Evolutionary conservation across 2,888 invertebrate species (phyloP).

Genomic region (Ophion slaviceki): DNA sequence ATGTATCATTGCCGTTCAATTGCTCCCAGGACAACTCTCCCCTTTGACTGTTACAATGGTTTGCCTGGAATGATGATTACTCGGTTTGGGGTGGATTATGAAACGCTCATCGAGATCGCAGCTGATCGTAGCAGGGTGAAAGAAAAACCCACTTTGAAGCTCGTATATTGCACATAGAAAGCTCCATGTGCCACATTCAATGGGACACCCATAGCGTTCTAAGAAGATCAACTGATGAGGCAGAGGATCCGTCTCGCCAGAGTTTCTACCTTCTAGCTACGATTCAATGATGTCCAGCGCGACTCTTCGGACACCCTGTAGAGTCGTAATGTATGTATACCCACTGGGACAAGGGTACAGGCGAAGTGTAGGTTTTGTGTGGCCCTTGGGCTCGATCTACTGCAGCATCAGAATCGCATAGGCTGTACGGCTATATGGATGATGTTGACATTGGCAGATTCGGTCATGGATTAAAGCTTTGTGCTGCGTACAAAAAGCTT

Average conservation of each 20-base stretch:
- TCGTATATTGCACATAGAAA: not conserved
- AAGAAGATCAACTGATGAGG: not conserved
- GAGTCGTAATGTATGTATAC: conserved; percentile 17
- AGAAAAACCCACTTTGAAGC: conserved; percentile 18
- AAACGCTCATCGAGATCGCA: conserved; percentile 74
- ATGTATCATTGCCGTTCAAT: conserved; percentile 69
- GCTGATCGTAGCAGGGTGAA: conserved; percentile 23
- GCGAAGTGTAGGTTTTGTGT: conserved; percentile 13
- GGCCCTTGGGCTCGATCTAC: conserved; percentile 25
- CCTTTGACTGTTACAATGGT: conserved; percentile 74
- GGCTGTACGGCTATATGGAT: conserved; percentile 63
- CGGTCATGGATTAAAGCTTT: conserved; percentile 82
- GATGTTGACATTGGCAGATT: conserved; percentile 82
- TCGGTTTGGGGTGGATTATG: conserved; percentile 80
- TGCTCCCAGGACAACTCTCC: conserved; percentile 70
- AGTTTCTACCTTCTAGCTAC: not conserved
- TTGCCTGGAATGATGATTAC: conserved; percentile 78
- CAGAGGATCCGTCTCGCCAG: not conserved
- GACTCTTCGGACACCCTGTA: conserved; percentile 6
- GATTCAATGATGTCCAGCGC: not conserved
- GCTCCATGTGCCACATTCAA: not conserved
- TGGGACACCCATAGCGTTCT: not conserved
- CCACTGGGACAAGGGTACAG: conserved; percentile 24
- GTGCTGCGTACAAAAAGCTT: conserved; percentile 77
- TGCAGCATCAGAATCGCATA: conserved; percentile 27